Base-by-base conservation (phyloP, 2,888 invertebrate species). In the Andrena marginata region DNA sequence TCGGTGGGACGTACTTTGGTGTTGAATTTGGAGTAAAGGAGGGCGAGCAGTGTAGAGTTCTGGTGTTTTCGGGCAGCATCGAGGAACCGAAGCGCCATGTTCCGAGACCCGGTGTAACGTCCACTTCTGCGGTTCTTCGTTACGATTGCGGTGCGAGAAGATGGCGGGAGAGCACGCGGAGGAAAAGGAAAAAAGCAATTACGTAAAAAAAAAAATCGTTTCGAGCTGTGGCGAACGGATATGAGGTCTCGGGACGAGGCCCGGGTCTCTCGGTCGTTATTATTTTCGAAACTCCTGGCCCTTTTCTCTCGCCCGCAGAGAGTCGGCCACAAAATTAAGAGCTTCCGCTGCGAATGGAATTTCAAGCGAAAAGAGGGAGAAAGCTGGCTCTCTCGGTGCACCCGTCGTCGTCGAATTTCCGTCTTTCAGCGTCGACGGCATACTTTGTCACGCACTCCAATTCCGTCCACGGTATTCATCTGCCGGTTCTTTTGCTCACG, bases 271-370 rank as follows among this genome's bases (percentile, higher is more conserved):
- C 42, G 59, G n/a, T 26, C 59, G 10, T 72, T 60, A 49, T 77
- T 62, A 56, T 80, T 87, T 80, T 77, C 68, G 77, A 77, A 80
- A 84, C 60, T 65, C 26, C 56, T 51, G 35, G 68, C 13, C 67
- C 62, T 64, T 49, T 78, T 77, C 76, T 33, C 42, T 81, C 68
- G 72, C 67, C 77, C 83, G 54, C 82, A 87, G 77, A 74, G 73
- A 23, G 10, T 74, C 78, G 79, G 91, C 91, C 90, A 86, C 92
- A 87, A 16, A 42, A 42, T 42, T 42, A 42, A 42, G 42, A 42
- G 42, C 42, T 42, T 42, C 42, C 42, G 42, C 42, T 16, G 5
- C 42, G 16, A 42, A 16, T 42, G 74, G 65, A 73, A 75, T 62
- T 78, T 77, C 31, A 33, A 63, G 73, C 48, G 68, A 49, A 56